These are phyloP conservation scores for Trematocara variabile DNA, from an alignment of 2,113 vertebrate species.

Conservation along the genomic window DNA sequence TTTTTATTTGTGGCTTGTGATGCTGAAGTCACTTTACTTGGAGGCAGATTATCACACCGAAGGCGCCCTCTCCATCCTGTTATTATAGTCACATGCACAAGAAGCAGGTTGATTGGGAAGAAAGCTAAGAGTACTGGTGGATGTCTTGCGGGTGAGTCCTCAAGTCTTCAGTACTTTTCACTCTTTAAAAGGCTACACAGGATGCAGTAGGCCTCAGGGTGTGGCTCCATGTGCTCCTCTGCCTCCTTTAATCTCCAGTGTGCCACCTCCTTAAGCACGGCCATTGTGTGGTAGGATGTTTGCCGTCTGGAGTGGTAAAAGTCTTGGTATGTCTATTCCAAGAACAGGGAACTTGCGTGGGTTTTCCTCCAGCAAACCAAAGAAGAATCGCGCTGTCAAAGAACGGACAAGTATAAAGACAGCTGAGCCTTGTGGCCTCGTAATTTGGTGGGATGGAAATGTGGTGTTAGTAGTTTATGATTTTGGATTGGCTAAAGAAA, in stretches of 20 bases:
- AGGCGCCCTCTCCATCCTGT: neutral
- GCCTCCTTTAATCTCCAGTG: constrained; percentile 13
- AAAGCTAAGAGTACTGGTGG: neutral
- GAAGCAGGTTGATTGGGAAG: neutral
- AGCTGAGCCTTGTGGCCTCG: constrained; percentile 4
- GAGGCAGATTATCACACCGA: neutral
- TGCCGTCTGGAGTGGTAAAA: neutral
- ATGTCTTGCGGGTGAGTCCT: constrained; percentile 66
- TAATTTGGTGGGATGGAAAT: constrained; percentile 29
- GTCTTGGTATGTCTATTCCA: neutral
- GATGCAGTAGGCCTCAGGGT: constrained; percentile 61
- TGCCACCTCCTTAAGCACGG: neutral
- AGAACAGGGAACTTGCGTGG: neutral
- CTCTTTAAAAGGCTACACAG: constrained; percentile 9
- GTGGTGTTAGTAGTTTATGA: constrained; percentile 9
- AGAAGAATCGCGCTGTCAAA: constrained; percentile 23
- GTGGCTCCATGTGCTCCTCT: constrained; percentile 28
- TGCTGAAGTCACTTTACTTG: neutral
- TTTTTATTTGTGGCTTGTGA: constrained; percentile 9
- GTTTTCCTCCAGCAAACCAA: constrained; percentile 6
- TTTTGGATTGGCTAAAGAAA: neutral
- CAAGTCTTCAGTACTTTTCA: neutral
- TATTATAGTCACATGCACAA: neutral
- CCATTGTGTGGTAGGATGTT: constrained; percentile 7
- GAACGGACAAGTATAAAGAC: constrained; percentile 1